Percentiles rank a stretch among this genome's conserved stretches.
Conservation (phyloP, 2,797 vertebrate genomes). For the Phoebastria nigripes region DNA sequence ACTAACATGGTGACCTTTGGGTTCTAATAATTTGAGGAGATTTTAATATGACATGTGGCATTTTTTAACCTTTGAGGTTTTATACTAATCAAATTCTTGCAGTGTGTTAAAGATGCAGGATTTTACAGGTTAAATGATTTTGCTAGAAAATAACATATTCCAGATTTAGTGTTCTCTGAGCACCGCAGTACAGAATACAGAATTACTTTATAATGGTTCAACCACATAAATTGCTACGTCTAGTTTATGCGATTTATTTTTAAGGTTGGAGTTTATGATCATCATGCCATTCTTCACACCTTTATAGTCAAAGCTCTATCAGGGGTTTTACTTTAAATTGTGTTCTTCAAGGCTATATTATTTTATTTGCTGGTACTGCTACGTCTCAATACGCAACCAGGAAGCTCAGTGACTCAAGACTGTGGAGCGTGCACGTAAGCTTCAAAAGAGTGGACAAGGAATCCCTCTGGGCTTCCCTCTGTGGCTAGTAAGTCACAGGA, state of each 20-base stretch:
- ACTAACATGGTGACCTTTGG: constrained; percentile 33
- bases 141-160: neutral
- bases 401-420: neutral
- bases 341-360: neutral
- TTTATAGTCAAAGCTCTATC: neutral
- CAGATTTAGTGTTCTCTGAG: neutral
- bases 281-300: neutral
- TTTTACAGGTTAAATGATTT: constrained; percentile 32
- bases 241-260: neutral
- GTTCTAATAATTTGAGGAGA: constrained; percentile 24
- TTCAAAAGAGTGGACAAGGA: neutral
- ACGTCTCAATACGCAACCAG: neutral
- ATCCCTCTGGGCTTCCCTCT: neutral
- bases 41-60: constrained; percentile 2
- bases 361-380: neutral
- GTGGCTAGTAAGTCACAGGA: neutral
- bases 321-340: neutral
- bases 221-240: neutral
- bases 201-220: neutral
- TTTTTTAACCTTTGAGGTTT: constrained; percentile 51
- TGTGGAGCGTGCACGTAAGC: neutral
- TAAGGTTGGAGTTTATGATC: neutral
- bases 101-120: neutral
- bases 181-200: neutral
- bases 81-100: constrained; percentile 7